phyloP scores from a whole-genome alignment of 2,888 invertebrate genomes.

The Pheosia gnoma region DNA sequence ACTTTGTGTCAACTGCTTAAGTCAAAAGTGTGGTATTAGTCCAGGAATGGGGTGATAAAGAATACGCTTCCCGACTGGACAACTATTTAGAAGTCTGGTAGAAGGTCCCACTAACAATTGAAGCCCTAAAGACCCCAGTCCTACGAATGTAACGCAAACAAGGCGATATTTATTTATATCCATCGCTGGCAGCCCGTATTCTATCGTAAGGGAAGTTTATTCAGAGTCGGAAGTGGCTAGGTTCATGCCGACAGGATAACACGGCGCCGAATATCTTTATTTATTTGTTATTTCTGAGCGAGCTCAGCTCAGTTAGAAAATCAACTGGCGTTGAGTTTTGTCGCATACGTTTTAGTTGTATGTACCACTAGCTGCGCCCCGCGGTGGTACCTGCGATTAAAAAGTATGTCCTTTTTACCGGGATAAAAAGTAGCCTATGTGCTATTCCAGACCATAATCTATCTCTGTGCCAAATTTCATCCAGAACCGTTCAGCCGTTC shows the following conservation, averaged over 20 bases:
- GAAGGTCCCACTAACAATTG: neutral
- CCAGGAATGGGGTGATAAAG: no score
- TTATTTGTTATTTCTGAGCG: slow-evolving; percentile 14
- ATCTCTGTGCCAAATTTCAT: no score
- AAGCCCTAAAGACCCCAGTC: no score
- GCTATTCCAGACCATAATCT: no score
- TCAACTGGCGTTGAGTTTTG: neutral
- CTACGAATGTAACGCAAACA: neutral
- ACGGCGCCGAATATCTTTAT: slow-evolving; percentile 21
- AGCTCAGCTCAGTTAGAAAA: neutral
- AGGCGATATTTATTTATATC: neutral
- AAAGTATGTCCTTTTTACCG: no score
- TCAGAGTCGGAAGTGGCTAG: slow-evolving; percentile 15
- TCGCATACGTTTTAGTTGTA: neutral
- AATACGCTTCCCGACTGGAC: no score
- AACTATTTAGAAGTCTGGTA: neutral
- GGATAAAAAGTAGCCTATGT: no score
- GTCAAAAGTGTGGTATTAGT: no score
- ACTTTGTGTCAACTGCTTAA: no score
- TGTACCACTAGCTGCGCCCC: no score
- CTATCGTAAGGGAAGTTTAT: slow-evolving; percentile 18
- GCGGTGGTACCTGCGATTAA: no score
- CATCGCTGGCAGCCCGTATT: neutral
- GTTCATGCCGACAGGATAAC: slow-evolving; percentile 15
- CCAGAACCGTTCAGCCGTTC: no score